Conservation (phyloP, 2,888 invertebrate genomes). For the Chalcis sispes region DNA sequence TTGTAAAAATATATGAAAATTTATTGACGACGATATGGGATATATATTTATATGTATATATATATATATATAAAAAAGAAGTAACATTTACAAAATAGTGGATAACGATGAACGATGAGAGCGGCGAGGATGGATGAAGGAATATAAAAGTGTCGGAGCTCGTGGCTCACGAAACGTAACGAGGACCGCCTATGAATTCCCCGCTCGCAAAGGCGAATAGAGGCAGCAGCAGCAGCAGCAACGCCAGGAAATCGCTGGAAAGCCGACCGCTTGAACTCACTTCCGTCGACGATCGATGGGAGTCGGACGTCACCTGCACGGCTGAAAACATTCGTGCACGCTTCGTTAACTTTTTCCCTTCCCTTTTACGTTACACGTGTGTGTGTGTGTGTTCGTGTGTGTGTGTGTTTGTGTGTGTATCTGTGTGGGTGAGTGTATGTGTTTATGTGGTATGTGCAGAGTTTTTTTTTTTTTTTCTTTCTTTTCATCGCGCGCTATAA, state of each 20-base stretch:
- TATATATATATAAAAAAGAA: too few relatives aligned
- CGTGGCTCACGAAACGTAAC: neutral
- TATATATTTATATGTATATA: too few relatives aligned
- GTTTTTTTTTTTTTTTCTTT: neutral
- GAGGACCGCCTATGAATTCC: neutral
- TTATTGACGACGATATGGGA: slow-evolving; percentile 18
- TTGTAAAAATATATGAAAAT: slow-evolving; percentile 45
- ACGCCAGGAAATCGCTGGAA: neutral
- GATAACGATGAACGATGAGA: neutral
- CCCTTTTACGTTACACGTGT: neutral
- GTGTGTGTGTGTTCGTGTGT: too few relatives aligned
- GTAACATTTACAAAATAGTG: too few relatives aligned
- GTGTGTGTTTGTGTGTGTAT: too few relatives aligned
- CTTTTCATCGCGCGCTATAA: neutral
- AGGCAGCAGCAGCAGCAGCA: slow-evolving; percentile 23
- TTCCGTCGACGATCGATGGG: slow-evolving; percentile 53
- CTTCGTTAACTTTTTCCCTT: slow-evolving; percentile 24
- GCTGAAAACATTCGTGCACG: slow-evolving; percentile 50
- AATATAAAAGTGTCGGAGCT: too few relatives aligned
- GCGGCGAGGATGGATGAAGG: too few relatives aligned
- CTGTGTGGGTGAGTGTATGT: too few relatives aligned
- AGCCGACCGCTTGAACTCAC: slow-evolving; percentile 34
- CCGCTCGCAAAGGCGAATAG: neutral
- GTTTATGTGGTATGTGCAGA: too few relatives aligned
- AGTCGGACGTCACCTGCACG: slow-evolving; percentile 57